phyloP scores from a whole-genome alignment of 2,797 vertebrate species.

The Micropoecilia bifurca region DNA sequence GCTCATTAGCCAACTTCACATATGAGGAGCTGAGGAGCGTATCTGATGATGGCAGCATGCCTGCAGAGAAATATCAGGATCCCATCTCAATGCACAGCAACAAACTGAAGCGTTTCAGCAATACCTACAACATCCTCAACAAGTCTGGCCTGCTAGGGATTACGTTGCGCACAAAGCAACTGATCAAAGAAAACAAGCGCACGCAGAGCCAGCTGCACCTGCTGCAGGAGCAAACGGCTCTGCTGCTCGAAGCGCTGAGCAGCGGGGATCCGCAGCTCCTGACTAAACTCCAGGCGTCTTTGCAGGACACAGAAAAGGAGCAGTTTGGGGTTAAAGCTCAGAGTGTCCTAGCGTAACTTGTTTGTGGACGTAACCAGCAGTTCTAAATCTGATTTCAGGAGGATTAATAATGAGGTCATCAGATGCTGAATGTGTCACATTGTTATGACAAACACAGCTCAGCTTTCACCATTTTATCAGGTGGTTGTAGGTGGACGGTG shows the following conservation, averaged over 20 bases:
- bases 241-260: slow-evolving; percentile 88
- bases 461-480: background rate
- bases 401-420: slow-evolving; percentile 8
- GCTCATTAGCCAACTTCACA: slow-evolving; percentile 29
- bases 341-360: slow-evolving; percentile 31
- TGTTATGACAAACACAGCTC: slow-evolving; percentile 6
- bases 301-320: slow-evolving; percentile 72
- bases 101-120: slow-evolving; percentile 90
- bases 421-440: slow-evolving; percentile 7
- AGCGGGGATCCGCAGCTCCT: slow-evolving; percentile 88
- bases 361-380: slow-evolving; percentile 22
- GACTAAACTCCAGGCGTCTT: slow-evolving; percentile 87
- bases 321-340: slow-evolving; percentile 41
- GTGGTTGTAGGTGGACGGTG: background rate
- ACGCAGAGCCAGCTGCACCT: slow-evolving; percentile 89
- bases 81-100: slow-evolving; percentile 60
- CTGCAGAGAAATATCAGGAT: slow-evolving; percentile 53
- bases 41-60: slow-evolving; percentile 23
- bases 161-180: slow-evolving; percentile 92
- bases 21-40: slow-evolving; percentile 42
- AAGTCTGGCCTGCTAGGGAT: slow-evolving; percentile 90
- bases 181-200: slow-evolving; percentile 91
- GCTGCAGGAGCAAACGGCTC: slow-evolving; percentile 88
- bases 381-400: slow-evolving; percentile 16
- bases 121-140: slow-evolving; percentile 90